Conservation (phyloP, 2,888 invertebrate genomes). For the Thelaira solivaga region DNA sequence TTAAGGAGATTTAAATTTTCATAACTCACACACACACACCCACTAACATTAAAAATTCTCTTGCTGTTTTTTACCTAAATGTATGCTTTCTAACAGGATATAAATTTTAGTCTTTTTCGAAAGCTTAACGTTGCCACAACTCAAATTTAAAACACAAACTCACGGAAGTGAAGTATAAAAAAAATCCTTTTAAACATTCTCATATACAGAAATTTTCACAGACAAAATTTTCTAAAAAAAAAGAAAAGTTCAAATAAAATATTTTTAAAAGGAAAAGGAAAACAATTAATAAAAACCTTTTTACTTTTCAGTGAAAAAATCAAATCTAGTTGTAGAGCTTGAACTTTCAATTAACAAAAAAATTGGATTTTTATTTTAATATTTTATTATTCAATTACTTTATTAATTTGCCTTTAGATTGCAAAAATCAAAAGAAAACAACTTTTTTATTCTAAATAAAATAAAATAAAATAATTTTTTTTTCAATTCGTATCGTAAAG, state of each 20-base stretch:
- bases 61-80: conserved; percentile 40
- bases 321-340: not conserved
- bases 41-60: not conserved
- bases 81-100: conserved; percentile 44
- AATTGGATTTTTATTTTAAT: too few species aligned
- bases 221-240: not conserved
- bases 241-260: not conserved
- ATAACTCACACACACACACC: not conserved
- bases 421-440: too few species aligned
- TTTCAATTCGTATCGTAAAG: too few species aligned
- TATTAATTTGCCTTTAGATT: too few species aligned
- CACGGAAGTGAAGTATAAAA: not conserved
- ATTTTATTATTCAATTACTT: too few species aligned
- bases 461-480: too few species aligned
- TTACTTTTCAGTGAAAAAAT: not conserved
- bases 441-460: too few species aligned
- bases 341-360: too few species aligned
- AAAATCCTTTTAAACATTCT: not conserved
- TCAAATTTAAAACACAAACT: not conserved
- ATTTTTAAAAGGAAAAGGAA: not conserved
- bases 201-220: conserved; percentile 49
- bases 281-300: too few species aligned
- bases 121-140: conserved; percentile 24
- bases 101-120: conserved; percentile 45
- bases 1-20: not conserved